Evolutionary conservation across 2,888 invertebrate genomes (phyloP).

Genomic region (Acanthosepion pharaonis): DNA sequence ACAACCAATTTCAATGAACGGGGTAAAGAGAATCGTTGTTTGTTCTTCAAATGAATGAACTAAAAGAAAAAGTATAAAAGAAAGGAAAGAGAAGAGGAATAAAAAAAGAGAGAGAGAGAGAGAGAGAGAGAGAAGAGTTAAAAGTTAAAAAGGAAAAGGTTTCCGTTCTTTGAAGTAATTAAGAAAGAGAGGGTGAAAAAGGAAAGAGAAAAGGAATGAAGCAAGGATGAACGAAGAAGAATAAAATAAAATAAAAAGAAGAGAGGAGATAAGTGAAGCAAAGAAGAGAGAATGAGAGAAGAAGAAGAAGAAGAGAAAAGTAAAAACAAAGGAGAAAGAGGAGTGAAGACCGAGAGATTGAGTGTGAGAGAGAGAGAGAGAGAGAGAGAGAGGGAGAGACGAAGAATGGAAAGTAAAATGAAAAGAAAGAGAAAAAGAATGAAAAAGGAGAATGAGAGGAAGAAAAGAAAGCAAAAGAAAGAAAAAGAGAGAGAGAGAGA

Average conservation of each 20-base stretch:
- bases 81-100: too few species aligned
- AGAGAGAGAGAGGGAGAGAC: too few species aligned
- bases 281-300: not conserved
- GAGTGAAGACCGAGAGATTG: not conserved
- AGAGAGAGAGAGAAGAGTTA: too few species aligned
- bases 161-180: too few species aligned
- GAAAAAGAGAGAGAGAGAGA: not conserved
- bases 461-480: not conserved
- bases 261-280: not conserved
- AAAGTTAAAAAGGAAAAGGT: too few species aligned
- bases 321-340: not conserved
- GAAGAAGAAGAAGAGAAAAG: not conserved
- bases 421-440: not conserved
- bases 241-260: not conserved
- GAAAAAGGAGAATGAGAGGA: not conserved
- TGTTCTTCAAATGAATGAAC: too few species aligned
- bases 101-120: not conserved
- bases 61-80: too few species aligned
- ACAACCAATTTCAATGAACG: not conserved
- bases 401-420: not conserved
- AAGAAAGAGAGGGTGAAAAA: not conserved
- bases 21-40: too few species aligned
- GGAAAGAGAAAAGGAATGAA: not conserved
- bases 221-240: not conserved
- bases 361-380: too few species aligned